Evolutionary conservation across 2,797 vertebrate genomes (phyloP).

Genomic region (Holocentrus rufus): DNA sequence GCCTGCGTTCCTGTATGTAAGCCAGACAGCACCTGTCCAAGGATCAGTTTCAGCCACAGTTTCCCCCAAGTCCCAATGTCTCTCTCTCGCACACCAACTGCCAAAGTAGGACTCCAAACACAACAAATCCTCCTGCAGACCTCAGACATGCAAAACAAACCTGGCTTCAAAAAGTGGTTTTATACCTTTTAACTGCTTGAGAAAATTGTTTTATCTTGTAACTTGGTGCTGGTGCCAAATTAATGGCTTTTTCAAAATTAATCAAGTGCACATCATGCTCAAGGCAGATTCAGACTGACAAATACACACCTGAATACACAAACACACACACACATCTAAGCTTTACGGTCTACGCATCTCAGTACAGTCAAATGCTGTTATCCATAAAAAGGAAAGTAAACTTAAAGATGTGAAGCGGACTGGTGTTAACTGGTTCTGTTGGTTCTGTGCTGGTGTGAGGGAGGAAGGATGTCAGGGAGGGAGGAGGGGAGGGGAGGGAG

Average conservation of each 20-base stretch:
- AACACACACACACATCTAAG: not conserved
- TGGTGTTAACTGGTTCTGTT: not conserved
- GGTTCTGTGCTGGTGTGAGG: conserved; percentile 30
- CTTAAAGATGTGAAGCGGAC: conserved; percentile 31
- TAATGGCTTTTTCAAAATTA: not conserved
- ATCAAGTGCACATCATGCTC: not conserved
- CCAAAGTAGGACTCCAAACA: conserved; percentile 43
- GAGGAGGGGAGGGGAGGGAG: not conserved
- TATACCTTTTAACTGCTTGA: not conserved
- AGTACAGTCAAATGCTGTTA: conserved; percentile 34
- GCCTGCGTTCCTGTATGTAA: conserved; percentile 52
- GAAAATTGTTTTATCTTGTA: not conserved
- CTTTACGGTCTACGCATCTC: not conserved
- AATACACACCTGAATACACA: not conserved
- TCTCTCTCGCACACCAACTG: conserved; percentile 56
- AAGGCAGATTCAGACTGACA: not conserved
- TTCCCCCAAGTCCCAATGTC: conserved; percentile 65
- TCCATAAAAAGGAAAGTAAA: conserved; percentile 29
- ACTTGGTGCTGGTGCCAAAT: not conserved
- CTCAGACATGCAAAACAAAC: not conserved
- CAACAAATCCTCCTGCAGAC: not conserved
- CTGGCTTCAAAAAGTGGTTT: not conserved
- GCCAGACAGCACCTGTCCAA: conserved; percentile 65
- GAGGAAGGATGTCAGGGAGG: not conserved
- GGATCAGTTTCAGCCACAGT: conserved; percentile 82